Base-by-base conservation (phyloP, 2,888 invertebrate genomes). In the Lacanobia oleracea region DNA sequence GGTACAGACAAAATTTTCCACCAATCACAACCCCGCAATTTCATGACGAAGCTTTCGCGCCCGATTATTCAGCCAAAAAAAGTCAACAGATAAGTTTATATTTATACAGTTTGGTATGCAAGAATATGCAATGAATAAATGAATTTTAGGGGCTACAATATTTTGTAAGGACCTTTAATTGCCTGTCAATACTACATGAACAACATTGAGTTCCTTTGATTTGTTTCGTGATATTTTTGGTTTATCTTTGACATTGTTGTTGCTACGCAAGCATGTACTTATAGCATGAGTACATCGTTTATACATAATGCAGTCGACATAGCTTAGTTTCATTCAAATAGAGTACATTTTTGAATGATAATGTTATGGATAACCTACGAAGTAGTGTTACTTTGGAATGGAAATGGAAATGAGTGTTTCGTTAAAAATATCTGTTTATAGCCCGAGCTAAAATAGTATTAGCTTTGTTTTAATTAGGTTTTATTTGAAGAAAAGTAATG, bases 31-130 rank as follows among this genome's bases (percentile, higher is more conserved):
- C 40, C 37, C 16, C 77, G 85, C 83, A 90, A 91, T 91, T 88
- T 87, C 82, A 83, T 93, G 91, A 93, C 90, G 91, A 93, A 92
- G 93, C 94, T 94, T 95, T 95, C 93, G 94, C 95, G 95, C 95
- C 92, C 89, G 91, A 92, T 91, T 92, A 91, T 90, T 91, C 89
- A 89, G 90, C 90, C 88, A 92, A 91, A 91, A 91, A 90, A 92
- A 89, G 87, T 89, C 88, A 88, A 88, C 82, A 84, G 86, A 86
- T 87, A 87, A 88, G 86, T 89, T 89, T 86, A 82, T 86, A 82
- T 71, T 71, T 79, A 82, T 77, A 84, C 76, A 79, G 76, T 83
- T 86, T 75, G 76, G 79, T 77, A 86, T 81, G 84, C 79, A 82
- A 75, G 70, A 61, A 76, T 76, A 68, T 33, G 50, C 27, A 33